Percentiles rank a stretch among this genome's conserved stretches.
Evolutionary conservation across 1,140 invertebrate genomes (phyloP).

Genomic region (Anastatus disparis): DNA sequence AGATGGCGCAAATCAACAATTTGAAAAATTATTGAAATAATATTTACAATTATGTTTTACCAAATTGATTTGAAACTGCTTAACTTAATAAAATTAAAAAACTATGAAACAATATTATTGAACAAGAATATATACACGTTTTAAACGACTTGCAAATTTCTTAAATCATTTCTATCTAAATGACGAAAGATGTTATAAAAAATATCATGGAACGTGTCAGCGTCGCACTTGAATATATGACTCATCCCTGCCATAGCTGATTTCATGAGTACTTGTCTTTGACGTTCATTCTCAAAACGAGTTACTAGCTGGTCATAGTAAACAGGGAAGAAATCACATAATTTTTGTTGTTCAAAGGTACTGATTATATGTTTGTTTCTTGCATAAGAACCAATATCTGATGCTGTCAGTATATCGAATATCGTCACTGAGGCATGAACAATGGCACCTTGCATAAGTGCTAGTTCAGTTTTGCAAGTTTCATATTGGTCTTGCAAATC

Average conservation of each 20-base stretch:
- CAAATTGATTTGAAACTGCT: too few species aligned
- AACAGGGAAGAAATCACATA: neutral
- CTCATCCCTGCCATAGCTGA: slow-evolving; percentile 3
- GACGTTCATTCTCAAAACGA: neutral
- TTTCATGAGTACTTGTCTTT: slow-evolving; percentile 1
- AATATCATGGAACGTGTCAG: slow-evolving; percentile 1
- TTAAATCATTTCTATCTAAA: slow-evolving; percentile 9
- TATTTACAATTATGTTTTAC: too few species aligned
- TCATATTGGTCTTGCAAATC: neutral
- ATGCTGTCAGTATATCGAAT: neutral
- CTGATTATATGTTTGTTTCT: slow-evolving; percentile 12
- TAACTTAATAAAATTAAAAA: too few species aligned
- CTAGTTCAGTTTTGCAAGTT: neutral
- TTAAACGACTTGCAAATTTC: slow-evolving; percentile 4
- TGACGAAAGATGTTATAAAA: slow-evolving; percentile 19
- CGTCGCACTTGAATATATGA: slow-evolving; percentile 1
- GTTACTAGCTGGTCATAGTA: neutral
- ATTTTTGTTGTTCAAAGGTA: neutral
- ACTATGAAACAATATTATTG: too few species aligned
- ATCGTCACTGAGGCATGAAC: neutral
- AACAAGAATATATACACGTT: too few species aligned
- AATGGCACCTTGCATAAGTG: neutral
- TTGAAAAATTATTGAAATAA: too few species aligned
- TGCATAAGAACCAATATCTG: neutral
- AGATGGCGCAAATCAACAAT: too few species aligned